phyloP scores from a whole-genome alignment of 2,113 vertebrate species.

The Oryzias javanicus region DNA sequence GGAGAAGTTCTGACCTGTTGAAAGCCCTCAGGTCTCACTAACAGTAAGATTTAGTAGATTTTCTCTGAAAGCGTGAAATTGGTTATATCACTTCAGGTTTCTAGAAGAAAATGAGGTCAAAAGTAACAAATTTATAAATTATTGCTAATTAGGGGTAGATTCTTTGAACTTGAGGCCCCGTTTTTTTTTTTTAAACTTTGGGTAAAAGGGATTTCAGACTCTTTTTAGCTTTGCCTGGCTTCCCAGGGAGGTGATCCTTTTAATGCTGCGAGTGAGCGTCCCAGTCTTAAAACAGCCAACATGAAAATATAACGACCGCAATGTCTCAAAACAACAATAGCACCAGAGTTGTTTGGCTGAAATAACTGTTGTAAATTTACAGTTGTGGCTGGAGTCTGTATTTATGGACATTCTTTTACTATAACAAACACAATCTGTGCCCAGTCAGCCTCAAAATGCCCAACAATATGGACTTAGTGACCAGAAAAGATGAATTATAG shows the following conservation, averaged over 20 bases:
- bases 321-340: not conserved
- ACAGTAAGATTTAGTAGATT: conserved; percentile 27
- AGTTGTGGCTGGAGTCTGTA: conserved; percentile 27
- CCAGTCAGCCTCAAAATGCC: conserved; percentile 20
- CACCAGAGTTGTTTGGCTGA: conserved; percentile 13
- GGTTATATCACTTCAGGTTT: too few species aligned
- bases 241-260: conserved; percentile 27
- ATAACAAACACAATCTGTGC: conserved; percentile 21
- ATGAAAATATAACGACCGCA: too few species aligned
- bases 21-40: conserved; percentile 9
- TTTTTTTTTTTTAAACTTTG: not conserved
- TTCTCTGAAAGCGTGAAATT: not conserved
- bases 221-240: conserved; percentile 24
- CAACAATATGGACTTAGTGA: conserved; percentile 21
- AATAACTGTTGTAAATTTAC: conserved; percentile 16
- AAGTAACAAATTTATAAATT: not conserved
- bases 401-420: conserved; percentile 26
- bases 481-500: conserved; percentile 14
- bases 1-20: conserved; percentile 10
- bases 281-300: too few species aligned
- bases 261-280: conserved; percentile 4
- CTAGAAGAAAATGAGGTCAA: too few species aligned
- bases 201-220: conserved; percentile 8
- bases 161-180: conserved; percentile 10
- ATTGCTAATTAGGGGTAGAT: conserved; percentile 7